Percentiles rank a stretch among this genome's conserved stretches.
phyloP scores from a whole-genome alignment of 2,113 vertebrate genomes.

The Nansenia antarctica region DNA sequence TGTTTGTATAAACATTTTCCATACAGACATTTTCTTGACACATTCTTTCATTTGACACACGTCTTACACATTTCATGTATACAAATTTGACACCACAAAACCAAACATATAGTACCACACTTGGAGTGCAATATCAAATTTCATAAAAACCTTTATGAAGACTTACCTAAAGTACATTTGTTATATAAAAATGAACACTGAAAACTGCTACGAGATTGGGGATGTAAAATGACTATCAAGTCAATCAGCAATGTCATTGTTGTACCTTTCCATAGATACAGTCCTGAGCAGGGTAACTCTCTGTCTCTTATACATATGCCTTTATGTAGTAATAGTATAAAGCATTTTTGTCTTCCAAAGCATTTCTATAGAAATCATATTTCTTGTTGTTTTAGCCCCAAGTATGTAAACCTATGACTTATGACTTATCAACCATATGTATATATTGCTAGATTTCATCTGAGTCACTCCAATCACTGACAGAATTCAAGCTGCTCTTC shows the following conservation, averaged over 20 bases:
- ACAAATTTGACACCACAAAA: conserved; percentile 34
- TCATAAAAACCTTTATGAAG: not conserved
- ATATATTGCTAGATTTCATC: conserved; percentile 70
- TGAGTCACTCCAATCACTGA: conserved; percentile 86
- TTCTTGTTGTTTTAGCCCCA: not conserved
- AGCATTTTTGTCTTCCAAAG: not conserved
- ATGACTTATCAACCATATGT: no score
- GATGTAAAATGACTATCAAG: not conserved
- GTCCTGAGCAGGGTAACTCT: not conserved
- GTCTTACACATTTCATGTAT: conserved; percentile 38
- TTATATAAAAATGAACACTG: conserved; percentile 4
- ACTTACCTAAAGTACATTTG: not conserved
- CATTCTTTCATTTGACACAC: not conserved
- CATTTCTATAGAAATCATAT: not conserved
- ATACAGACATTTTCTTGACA: conserved; percentile 36
- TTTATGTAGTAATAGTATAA: not conserved
- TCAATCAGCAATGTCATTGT: not conserved
- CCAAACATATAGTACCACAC: conserved; percentile 18
- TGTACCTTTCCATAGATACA: not conserved
- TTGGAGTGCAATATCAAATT: conserved; percentile 8
- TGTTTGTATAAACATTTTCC: conserved; percentile 54
- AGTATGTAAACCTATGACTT: not conserved
- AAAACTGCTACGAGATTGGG: conserved; percentile 9
- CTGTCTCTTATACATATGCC: not conserved
- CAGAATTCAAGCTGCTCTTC: conserved; percentile 85